Evolutionary conservation across 2,113 vertebrate species (phyloP).

Genomic region (Orthonyx spaldingii): DNA sequence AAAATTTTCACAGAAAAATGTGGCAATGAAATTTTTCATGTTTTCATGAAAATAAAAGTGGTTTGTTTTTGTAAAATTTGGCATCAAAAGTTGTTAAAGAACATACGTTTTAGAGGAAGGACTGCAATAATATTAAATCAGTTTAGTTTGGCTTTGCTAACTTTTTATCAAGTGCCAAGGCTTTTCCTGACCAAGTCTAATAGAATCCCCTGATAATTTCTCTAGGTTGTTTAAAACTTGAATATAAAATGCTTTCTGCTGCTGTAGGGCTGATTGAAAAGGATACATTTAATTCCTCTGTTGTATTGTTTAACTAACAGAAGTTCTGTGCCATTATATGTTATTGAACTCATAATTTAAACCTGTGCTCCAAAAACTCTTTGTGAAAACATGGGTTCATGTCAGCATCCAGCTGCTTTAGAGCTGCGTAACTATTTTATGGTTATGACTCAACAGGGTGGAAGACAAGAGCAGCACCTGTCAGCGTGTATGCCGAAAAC

Average conservation of each 20-base stretch:
- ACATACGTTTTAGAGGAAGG: not conserved
- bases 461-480: conserved; percentile 5
- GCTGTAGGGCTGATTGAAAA: not conserved
- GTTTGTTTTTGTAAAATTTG: not conserved
- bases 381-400: not conserved
- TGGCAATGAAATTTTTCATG: not conserved
- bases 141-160: not conserved
- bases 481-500: not conserved
- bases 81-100: not conserved
- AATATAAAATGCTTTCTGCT: not conserved
- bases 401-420: conserved; percentile 14
- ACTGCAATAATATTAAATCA: not conserved
- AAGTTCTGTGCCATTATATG: not conserved
- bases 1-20: not conserved
- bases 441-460: not conserved
- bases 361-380: not conserved
- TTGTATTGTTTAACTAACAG: conserved; percentile 21
- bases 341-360: conserved; percentile 55
- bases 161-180: not conserved
- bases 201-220: not conserved
- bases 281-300: not conserved
- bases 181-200: not conserved
- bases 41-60: not conserved
- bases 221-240: not conserved
- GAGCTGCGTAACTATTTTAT: not conserved